A percentile compares a stretch with the other conserved stretches of the same genome.
These are phyloP conservation scores for Crepidodera aurea DNA, from an alignment of 2,888 invertebrate genomes.

Conservation along the genomic window DNA sequence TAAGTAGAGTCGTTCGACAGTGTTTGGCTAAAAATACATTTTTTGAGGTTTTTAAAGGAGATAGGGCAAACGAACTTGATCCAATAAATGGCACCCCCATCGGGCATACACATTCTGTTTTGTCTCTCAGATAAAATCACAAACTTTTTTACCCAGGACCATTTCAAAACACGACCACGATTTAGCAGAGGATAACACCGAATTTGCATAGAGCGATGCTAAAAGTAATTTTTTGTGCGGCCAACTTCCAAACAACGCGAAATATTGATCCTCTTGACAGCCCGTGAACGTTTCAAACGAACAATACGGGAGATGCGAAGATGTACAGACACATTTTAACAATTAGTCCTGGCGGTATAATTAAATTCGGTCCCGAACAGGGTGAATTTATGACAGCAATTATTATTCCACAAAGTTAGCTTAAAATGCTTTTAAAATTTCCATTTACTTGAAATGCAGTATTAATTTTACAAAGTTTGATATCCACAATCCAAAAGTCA, in stretches of 20 bases:
- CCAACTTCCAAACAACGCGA: slow-evolving; percentile 2
- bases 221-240: slow-evolving; percentile 5
- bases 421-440: too few relatives aligned
- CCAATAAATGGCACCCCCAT: background rate
- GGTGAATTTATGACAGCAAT: too few relatives aligned
- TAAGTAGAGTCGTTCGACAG: too few relatives aligned
- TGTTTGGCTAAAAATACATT: too few relatives aligned
- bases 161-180: slow-evolving; percentile 4
- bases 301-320: background rate
- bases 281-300: background rate
- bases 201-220: slow-evolving; percentile 8
- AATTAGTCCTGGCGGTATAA: too few relatives aligned
- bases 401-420: too few relatives aligned
- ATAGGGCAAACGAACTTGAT: background rate
- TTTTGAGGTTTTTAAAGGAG: too few relatives aligned
- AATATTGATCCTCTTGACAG: slow-evolving; percentile 8
- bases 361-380: too few relatives aligned
- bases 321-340: too few relatives aligned
- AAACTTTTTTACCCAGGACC: slow-evolving; percentile 1
- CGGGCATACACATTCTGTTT: slow-evolving; percentile 4
- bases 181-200: slow-evolving; percentile 9
- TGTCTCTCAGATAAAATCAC: slow-evolving; percentile 7
- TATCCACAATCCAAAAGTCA: too few relatives aligned
- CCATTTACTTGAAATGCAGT: too few relatives aligned
- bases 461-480: too few relatives aligned